Evolutionary conservation across 2,888 invertebrate genomes (phyloP).

Genomic region (Odontothrips loti): DNA sequence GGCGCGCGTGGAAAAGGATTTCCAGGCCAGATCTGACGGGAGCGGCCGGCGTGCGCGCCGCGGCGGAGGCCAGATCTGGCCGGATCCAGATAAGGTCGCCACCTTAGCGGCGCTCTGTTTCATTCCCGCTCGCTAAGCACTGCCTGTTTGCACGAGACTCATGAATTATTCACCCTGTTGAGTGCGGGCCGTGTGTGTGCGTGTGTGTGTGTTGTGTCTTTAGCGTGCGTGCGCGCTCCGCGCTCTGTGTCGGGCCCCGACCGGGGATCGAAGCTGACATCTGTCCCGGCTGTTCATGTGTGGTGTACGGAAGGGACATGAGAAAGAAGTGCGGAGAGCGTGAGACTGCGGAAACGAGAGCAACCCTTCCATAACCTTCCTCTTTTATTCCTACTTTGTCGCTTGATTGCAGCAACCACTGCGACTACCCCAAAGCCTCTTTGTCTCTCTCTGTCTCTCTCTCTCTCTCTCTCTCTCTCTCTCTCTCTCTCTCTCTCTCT

Average conservation of each 20-base stretch:
- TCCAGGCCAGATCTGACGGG: neutral
- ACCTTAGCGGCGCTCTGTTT: neutral
- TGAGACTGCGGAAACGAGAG: too few relatives aligned
- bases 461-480: too few relatives aligned
- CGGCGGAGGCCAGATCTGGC: neutral
- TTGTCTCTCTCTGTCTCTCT: too few relatives aligned
- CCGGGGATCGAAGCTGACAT: neutral
- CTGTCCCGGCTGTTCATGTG: too few relatives aligned
- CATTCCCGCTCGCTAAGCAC: conserved; percentile 6
- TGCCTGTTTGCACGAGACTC: conserved; percentile 18
- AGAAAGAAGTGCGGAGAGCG: too few relatives aligned
- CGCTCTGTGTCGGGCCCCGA: neutral
- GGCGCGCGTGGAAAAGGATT: neutral
- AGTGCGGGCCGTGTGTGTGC: neutral
- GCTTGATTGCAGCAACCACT: too few relatives aligned
- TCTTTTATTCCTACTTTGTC: too few relatives aligned
- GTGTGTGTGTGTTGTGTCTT: neutral
- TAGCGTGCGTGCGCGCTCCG: neutral
- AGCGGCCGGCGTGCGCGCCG: neutral
- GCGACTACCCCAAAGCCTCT: too few relatives aligned
- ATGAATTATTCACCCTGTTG: conserved; percentile 1
- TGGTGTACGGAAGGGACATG: too few relatives aligned
- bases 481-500: too few relatives aligned
- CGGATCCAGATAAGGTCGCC: neutral
- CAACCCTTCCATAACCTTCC: too few relatives aligned